These are phyloP conservation scores for Spodoptera littoralis DNA, from an alignment of 2,888 invertebrate species.

Conservation along the genomic window DNA sequence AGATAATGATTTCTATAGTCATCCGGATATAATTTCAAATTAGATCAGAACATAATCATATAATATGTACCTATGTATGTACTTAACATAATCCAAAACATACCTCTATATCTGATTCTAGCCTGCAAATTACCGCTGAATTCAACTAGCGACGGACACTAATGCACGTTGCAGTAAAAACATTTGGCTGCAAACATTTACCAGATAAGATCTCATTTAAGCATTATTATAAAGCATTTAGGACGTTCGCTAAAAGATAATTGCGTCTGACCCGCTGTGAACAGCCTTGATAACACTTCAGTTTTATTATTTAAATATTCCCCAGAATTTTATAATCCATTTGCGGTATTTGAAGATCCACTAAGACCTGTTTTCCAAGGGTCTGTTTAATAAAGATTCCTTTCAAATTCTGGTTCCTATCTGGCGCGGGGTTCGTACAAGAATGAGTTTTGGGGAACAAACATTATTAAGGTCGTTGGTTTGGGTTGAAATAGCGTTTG, in stretches of 20 bases:
- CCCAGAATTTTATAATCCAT: neutral
- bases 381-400: constrained; percentile 7
- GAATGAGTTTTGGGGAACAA: constrained; percentile 28
- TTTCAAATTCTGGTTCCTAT: constrained; percentile 30
- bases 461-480: constrained; percentile 33
- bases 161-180: constrained; percentile 8
- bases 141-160: neutral
- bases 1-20: neutral
- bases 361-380: constrained; percentile 3
- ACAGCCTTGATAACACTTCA: neutral
- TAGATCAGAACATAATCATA: constrained; percentile 16
- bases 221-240: neutral
- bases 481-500: constrained; percentile 24
- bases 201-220: neutral
- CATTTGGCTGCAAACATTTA: neutral
- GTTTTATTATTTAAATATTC: constrained; percentile 1
- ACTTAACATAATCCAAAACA: too few relatives aligned
- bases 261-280: too few relatives aligned
- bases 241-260: neutral
- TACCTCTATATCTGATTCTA: too few relatives aligned
- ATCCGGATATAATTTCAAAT: constrained; percentile 23
- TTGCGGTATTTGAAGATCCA: constrained; percentile 9
- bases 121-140: too few relatives aligned
- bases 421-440: constrained; percentile 32
- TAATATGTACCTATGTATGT: neutral